These are phyloP conservation scores for Paedocypris sp. DNA, from an alignment of 2,113 vertebrate species.

Conservation along the genomic window DNA sequence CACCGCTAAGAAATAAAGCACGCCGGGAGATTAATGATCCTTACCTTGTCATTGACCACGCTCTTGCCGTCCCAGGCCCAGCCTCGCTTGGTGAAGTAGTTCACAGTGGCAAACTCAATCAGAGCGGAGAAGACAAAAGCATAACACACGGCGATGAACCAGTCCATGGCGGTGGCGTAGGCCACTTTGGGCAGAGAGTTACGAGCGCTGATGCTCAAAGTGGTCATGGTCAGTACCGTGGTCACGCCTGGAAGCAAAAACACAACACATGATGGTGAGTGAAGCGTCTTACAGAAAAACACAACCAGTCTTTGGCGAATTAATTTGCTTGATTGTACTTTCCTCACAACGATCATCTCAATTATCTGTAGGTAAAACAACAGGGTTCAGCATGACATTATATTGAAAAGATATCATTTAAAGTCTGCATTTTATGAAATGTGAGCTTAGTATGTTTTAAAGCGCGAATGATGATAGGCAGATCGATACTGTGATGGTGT, in stretches of 20 bases:
- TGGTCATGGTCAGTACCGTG: conserved; percentile 96
- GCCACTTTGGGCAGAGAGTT: conserved; percentile 97
- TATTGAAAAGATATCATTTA: too few species aligned
- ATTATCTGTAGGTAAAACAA: too few species aligned
- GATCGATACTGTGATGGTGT: too few species aligned
- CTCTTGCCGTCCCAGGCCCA: conserved; percentile 99
- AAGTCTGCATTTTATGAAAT: too few species aligned
- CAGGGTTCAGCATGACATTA: too few species aligned
- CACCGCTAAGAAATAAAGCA: conserved; percentile 9
- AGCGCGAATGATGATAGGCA: too few species aligned
- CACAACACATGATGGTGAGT: neutral
- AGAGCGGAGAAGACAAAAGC: conserved; percentile 96
- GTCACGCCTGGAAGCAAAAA: conserved; percentile 74
- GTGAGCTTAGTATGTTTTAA: too few species aligned
- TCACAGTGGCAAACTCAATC: conserved; percentile 96
- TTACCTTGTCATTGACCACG: conserved; percentile 93
- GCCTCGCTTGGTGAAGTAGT: conserved; percentile 98
- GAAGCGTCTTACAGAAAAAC: neutral
- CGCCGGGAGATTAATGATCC: conserved; percentile 41
- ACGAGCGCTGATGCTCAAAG: conserved; percentile 89
- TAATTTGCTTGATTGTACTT: too few species aligned
- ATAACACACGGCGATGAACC: conserved; percentile 98
- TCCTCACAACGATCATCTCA: too few species aligned
- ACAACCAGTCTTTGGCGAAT: too few species aligned
- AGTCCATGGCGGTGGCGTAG: conserved; percentile 98